Evolutionary conservation across 2,797 vertebrate genomes (phyloP), one percentile per base, ranked within the genome.

Genomic region (Xyrichtys novacula): DNA sequence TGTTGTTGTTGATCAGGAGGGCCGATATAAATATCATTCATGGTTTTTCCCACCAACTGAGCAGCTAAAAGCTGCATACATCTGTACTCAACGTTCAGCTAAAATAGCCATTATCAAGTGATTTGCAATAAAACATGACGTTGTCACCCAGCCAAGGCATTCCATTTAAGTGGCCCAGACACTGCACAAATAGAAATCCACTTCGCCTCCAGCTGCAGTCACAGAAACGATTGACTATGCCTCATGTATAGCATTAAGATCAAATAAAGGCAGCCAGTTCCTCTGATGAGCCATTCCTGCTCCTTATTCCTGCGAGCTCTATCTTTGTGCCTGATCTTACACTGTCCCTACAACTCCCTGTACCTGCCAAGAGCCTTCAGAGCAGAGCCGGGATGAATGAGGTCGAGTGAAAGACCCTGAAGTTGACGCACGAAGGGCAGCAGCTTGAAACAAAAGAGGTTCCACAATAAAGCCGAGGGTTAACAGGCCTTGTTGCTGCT

Each of bases 401-500:
- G 74, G 47, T 31, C 19, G 8, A 71, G 60, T 43, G 49, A 70
- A 84, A 81, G 77, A 84, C 66, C 19, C 61, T 38, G 53, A 66
- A 20, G 4, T 19, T 63, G 74, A 66, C 53, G 47, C 40, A 79
- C 61, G 53, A 80, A 67, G 72, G 56, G 25, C 69, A 75, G 53
- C 36, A 23, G 69, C 60, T 40, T n/a, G 70, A 88, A 83, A 87
- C 70, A 83, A 82, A 84, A 38, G 79, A 62, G 31, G 79, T 74
- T 79, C 40, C 80, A 17, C 69, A 71, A 83, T 72, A 53, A 70
- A 81, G 83, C 83, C 38, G 47, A 62, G 57, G 49, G 7, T 65
- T 81, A 60, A 88, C 85, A 75, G 79, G 76, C 57, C 82, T 76
- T 80, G 65, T 88, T 85, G 87, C 78, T 82, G 70, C 32, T 92